Evolutionary conservation across 2,113 vertebrate species (phyloP).

Genomic region (Upupa epops): DNA sequence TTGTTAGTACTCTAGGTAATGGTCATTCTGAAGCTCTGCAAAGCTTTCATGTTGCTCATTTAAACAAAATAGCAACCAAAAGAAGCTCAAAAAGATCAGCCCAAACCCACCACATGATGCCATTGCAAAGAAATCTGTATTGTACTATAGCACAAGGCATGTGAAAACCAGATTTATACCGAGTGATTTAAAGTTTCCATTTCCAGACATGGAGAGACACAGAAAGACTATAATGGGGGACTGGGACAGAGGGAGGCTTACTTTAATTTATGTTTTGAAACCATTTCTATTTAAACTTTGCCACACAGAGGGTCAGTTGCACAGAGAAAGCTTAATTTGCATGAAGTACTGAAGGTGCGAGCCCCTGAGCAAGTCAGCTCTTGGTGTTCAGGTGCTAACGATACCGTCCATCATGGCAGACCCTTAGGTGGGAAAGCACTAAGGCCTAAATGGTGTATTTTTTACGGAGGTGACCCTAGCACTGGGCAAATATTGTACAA

Average conservation of each 20-base stretch:
- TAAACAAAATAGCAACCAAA: too few species aligned
- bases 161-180: background rate
- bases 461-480: slow-evolving; percentile 6
- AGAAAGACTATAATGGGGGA: background rate
- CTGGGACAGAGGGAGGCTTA: background rate
- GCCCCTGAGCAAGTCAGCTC: background rate
- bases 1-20: background rate
- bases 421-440: background rate
- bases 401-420: background rate
- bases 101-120: rapidly evolving
- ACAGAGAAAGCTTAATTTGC: background rate
- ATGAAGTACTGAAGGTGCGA: background rate
- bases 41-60: background rate
- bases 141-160: background rate
- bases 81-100: background rate
- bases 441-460: background rate
- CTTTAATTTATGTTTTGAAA: slow-evolving; percentile 16
- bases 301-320: background rate
- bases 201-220: background rate
- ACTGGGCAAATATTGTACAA: background rate
- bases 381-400: background rate
- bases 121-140: background rate
- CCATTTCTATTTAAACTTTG: slow-evolving; percentile 33
- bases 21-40: background rate
- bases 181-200: background rate